A percentile compares a stretch with the other conserved stretches of the same genome.
Conservation (phyloP, 2,113 vertebrate species). For the Pyxicephalus adspersus region DNA sequence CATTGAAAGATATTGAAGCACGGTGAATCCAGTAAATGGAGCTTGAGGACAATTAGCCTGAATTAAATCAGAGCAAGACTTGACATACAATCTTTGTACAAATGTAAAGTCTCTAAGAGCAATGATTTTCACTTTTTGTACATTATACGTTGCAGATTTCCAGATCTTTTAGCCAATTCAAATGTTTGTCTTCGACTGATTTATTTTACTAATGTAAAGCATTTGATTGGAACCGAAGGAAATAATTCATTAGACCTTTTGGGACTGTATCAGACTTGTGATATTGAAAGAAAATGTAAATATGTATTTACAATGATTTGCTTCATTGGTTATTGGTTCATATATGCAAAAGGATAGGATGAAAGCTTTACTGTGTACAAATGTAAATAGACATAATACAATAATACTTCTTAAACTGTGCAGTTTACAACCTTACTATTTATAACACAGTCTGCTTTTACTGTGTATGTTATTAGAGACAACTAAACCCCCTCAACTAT, state of each 20-base stretch:
- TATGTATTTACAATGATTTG: conserved; percentile 77
- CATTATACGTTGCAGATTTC: conserved; percentile 78
- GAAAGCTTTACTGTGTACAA: conserved; percentile 99
- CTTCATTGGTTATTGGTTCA: conserved; percentile 89
- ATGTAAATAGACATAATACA: conserved; percentile 91
- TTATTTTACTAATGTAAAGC: conserved; percentile 71
- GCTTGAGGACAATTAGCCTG: conserved; percentile 25
- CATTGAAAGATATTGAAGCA: conserved; percentile 96
- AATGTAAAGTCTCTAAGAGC: conserved; percentile 75
- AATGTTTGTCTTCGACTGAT: conserved; percentile 68
- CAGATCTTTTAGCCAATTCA: conserved; percentile 78
- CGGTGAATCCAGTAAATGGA: conserved; percentile 69
- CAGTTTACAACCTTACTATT: conserved; percentile 83
- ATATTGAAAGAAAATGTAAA: conserved; percentile 81
- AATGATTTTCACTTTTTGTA: conserved; percentile 81
- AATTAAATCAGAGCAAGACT: conserved; percentile 22
- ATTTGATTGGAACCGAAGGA: conserved; percentile 76
- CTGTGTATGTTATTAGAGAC: conserved; percentile 82
- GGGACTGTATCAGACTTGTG: conserved; percentile 65
- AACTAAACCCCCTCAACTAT: conserved; percentile 94
- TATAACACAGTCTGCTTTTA: conserved; percentile 69
- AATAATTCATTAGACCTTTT: conserved; percentile 58
- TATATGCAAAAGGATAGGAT: conserved; percentile 98
- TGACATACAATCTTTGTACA: conserved; percentile 64
- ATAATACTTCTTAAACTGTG: conserved; percentile 83